Evolutionary conservation across 2,888 invertebrate genomes (phyloP), one percentile per base, ranked within the genome.

Genomic region (Leucozona laternaria): DNA sequence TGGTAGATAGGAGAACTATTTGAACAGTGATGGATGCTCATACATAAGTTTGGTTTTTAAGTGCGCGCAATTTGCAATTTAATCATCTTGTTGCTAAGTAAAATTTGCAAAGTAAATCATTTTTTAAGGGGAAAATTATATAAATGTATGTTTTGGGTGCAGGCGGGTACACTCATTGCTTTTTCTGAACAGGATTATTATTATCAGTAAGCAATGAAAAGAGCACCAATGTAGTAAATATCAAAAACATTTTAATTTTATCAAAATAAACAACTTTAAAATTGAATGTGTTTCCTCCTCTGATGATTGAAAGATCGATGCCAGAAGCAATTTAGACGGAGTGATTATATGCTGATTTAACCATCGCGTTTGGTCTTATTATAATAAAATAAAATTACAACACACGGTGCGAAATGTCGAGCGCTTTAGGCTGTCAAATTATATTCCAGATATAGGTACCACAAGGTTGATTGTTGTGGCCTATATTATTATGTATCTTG

Each of bases 21-120:
- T 75, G 57, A 64, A 58, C 71, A 72, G 57, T 77, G 81, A 85
- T 81, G 77, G 85, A 85, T 77, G 62, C 37, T 45, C 4, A 37
- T 79, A 68, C 28, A 31, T 31, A 70, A 43, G 45, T 40, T 53
- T 43, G 7, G 68, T 77, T 57, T 71, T 8, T 76, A 58, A 76
- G 71, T 68, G 57, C 22, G 62, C 17, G 45, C 68, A 31, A 64
- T 81, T 60, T 60, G 48, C 64, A 85, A 85, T 70, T 73, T 79
- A 75, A 66, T 66, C n/a, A 80, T 80, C 79, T 25, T 55, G 75
- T 50, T 72, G 55, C 57, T 48, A 58, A 79, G 76, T 60, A 71
- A 80, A 79, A 45, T 50, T 50, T 55, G 37, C 78, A 76, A 79
- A 79, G 75, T 71, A 66, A 40, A 82, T 64, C 55, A 71, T 57